phyloP scores from a whole-genome alignment of 2,888 invertebrate species.

The Gymnosoma rotundatum region DNA sequence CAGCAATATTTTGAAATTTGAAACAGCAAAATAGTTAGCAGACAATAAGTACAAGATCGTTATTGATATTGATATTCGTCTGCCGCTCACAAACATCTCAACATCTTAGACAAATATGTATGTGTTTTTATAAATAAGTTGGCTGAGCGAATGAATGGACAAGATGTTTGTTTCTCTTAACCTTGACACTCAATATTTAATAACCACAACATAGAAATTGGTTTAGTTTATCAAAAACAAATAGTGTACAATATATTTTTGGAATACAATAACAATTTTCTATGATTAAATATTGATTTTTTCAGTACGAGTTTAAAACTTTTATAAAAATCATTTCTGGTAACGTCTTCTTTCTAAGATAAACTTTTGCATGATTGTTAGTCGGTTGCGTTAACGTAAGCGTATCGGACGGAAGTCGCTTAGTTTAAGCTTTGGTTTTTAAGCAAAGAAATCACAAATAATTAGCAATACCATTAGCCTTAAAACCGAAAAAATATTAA shows the following conservation, averaged over 20 bases:
- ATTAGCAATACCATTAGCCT: constrained; percentile 17
- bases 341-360: constrained; percentile 79
- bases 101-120: constrained; percentile 1
- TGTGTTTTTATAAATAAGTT: constrained; percentile 14
- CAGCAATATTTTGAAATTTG: constrained; percentile 58
- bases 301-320: constrained; percentile 24
- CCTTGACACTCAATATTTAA: constrained; percentile 81
- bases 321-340: constrained; percentile 38
- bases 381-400: constrained; percentile 80
- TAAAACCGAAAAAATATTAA: constrained; percentile 32
- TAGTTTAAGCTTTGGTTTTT: constrained; percentile 44
- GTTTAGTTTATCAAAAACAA: constrained; percentile 38
- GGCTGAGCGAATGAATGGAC: constrained; percentile 27
- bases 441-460: too few species aligned
- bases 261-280: constrained; percentile 14
- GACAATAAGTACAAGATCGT: constrained; percentile 32
- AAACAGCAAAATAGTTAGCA: constrained; percentile 28
- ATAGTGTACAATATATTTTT: constrained; percentile 19
- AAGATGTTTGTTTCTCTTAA: constrained; percentile 72
- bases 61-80: constrained; percentile 23
- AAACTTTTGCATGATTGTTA: constrained; percentile 75
- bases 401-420: constrained; percentile 76
- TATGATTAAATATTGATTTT: constrained; percentile 49
- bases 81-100: not conserved
- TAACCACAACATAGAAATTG: constrained; percentile 50